A percentile compares a stretch with the other conserved stretches of the same genome.
Conservation (phyloP, 2,888 invertebrate genomes). For the Craniophora ligustri region DNA sequence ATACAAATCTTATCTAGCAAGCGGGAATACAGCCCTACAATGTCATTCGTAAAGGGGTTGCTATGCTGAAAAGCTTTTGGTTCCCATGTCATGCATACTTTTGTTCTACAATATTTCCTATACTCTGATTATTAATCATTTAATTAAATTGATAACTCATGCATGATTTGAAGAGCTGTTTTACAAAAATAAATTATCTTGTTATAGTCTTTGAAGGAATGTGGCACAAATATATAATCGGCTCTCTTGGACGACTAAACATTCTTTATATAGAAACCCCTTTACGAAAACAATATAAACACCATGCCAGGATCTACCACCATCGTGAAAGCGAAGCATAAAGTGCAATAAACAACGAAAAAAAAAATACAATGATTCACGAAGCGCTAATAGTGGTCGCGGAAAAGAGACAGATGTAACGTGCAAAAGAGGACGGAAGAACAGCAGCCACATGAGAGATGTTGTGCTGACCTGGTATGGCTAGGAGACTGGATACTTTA, state of each 20-base stretch:
- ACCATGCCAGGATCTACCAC: constrained; percentile 47
- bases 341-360: constrained; percentile 57
- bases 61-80: neutral
- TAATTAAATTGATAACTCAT: no score
- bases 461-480: constrained; percentile 69
- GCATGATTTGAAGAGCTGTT: no score
- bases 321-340: constrained; percentile 59
- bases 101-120: neutral
- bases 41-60: neutral
- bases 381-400: constrained; percentile 55
- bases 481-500: constrained; percentile 60
- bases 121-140: neutral
- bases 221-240: neutral
- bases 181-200: no score
- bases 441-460: constrained; percentile 87
- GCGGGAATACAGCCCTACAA: constrained; percentile 20
- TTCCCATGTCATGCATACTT: neutral
- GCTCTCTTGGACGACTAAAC: neutral
- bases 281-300: constrained; percentile 11
- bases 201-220: no score
- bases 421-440: constrained; percentile 69
- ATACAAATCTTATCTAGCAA: constrained; percentile 38
- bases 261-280: neutral
- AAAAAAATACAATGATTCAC: constrained; percentile 54
- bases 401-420: constrained; percentile 70